Conservation (phyloP, 2,797 vertebrate species). For the Lutjanus argentimaculatus region DNA sequence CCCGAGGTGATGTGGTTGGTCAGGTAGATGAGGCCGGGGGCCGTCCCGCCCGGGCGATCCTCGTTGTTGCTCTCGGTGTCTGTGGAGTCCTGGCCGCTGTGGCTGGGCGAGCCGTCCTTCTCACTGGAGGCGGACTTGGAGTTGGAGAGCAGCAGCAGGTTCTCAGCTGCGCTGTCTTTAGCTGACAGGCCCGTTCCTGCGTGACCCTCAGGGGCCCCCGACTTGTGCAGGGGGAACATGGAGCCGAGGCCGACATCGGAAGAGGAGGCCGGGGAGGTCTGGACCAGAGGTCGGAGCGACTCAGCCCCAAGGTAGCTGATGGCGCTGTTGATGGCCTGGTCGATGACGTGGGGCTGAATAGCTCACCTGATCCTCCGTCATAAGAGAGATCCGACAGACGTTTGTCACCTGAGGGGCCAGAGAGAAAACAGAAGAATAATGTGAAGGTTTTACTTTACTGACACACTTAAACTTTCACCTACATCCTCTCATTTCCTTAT, state of each 20-base stretch:
- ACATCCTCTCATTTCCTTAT: slow-evolving; percentile 17
- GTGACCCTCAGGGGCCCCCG: slow-evolving; percentile 78
- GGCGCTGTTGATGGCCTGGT: slow-evolving; percentile 99
- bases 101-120: slow-evolving; percentile 95
- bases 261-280: slow-evolving; percentile 91
- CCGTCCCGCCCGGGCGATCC: slow-evolving; percentile 87
- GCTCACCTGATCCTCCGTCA: slow-evolving; percentile 88
- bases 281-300: slow-evolving; percentile 95
- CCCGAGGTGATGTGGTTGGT: slow-evolving; percentile 94
- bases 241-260: slow-evolving; percentile 90
- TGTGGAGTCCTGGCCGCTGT: slow-evolving; percentile 97
- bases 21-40: slow-evolving; percentile 92
- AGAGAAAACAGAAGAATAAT: slow-evolving; percentile 17
- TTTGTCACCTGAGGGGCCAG: slow-evolving; percentile 91
- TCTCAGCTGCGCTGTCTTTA: slow-evolving; percentile 96
- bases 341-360: slow-evolving; percentile 98
- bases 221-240: slow-evolving; percentile 93
- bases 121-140: slow-evolving; percentile 94
- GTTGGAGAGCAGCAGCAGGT: slow-evolving; percentile 96
- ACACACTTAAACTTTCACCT: background rate
- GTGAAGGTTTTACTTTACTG: slow-evolving; percentile 10
- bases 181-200: slow-evolving; percentile 85
- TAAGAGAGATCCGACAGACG: slow-evolving; percentile 93
- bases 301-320: slow-evolving; percentile 98
- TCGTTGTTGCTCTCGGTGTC: slow-evolving; percentile 98